phyloP scores from a whole-genome alignment of 2,113 vertebrate species.

The Apaloderma vittatum region DNA sequence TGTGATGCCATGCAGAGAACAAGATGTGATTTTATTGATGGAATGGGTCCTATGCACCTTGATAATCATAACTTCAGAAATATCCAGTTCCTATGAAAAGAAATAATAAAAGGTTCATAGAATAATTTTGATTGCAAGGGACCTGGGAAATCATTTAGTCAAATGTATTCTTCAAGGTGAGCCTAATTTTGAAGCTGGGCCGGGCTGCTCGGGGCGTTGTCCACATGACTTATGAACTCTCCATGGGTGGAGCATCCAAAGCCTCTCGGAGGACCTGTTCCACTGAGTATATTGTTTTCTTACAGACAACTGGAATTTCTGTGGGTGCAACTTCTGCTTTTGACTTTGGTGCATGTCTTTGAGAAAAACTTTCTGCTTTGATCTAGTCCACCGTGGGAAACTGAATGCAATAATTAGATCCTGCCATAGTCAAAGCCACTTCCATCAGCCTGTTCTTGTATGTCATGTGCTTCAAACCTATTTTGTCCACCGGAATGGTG shows the following conservation, averaged over 20 bases:
- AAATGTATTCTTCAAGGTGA: background rate
- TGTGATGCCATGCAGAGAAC: accelerated
- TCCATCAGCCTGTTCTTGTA: background rate
- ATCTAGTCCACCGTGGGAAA: background rate
- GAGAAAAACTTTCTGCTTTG: background rate
- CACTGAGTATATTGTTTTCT: background rate
- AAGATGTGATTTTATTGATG: background rate
- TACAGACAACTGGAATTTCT: background rate
- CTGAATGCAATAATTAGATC: background rate
- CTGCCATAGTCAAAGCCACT: background rate
- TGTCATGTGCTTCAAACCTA: background rate
- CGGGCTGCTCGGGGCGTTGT: background rate
- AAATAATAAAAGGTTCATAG: background rate
- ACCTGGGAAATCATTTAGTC: background rate
- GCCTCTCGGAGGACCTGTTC: background rate
- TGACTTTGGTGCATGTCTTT: background rate
- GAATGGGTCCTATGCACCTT: background rate
- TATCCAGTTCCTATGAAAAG: background rate
- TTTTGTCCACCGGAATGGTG: background rate
- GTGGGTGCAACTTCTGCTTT: background rate
- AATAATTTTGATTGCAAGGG: background rate
- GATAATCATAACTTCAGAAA: background rate
- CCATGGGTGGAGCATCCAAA: background rate
- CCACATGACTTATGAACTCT: background rate
- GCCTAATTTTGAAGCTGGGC: background rate